Evolutionary conservation across 2,888 invertebrate species (phyloP), one percentile per base, ranked within the genome.

Genomic region (Coelinius sp.): DNA sequence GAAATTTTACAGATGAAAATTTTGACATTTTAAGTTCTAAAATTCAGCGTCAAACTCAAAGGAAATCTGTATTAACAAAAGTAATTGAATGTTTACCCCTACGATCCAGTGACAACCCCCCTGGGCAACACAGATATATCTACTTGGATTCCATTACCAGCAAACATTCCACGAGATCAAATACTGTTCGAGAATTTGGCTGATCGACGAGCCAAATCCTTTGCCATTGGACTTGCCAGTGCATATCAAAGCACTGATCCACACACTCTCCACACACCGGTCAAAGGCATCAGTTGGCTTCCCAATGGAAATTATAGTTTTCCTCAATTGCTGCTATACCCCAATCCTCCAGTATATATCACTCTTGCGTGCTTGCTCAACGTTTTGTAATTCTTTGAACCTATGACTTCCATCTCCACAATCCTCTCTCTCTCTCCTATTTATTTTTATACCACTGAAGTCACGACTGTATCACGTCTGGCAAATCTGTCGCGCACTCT

Each of bases 111-210:
- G 35, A 31, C 52, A 27, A 44, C 38, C 44, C 38, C 22, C 12
- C n/a, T n/a, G 10, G 20, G n/a, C 35, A 1, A 68, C 49, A 41
- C 49, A 59, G 68, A 63, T 68, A 68, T 59, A 31, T 46, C 17
- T 1, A 66, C 59, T 27, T 59, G 69, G 70, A 74, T 72, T 31
- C 59, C n/a, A 59, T 59, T 70, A 67, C 67, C 65, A 68, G 68
- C 53, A 62, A 72, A 67, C 69, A 64, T 71, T 66, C 35, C 62
- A 70, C 27, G 56, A 56, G 66, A 74, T 74, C 74, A 65, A 74
- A 74, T 74, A 38, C 20, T 56, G 53, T 22, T 41, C 35, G 25
- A 67, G 74, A 70, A 72, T 74, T 72, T 49, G 62, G 46, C 38
- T 35, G 49, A 38, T 70, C 38, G 52, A n/a, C 35, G 63, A 52